These are phyloP conservation scores for Ploceus nigricollis DNA, from an alignment of 2,113 vertebrate species.

Conservation along the genomic window DNA sequence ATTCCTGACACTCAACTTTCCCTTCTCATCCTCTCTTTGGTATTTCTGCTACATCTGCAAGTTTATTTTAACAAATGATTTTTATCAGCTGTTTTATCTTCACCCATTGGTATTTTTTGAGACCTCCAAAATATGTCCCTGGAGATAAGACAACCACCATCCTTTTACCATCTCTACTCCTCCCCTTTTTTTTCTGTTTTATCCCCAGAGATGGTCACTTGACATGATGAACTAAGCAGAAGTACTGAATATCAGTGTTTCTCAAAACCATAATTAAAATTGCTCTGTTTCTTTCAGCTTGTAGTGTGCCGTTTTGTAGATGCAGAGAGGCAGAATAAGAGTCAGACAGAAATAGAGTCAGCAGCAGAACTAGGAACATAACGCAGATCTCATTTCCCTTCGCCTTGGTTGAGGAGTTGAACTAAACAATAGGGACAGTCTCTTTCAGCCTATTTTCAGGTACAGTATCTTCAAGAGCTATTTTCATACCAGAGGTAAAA, in stretches of 20 bases:
- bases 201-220: not conserved
- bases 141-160: not conserved
- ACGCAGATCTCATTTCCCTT: slow-evolving; percentile 12
- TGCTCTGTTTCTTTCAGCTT: not conserved
- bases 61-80: slow-evolving; percentile 31
- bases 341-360: not conserved
- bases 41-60: slow-evolving; percentile 22
- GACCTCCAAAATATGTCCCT: not conserved
- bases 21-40: not conserved
- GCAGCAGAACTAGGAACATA: not conserved
- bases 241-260: not conserved
- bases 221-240: not conserved
- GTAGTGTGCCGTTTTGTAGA: not conserved
- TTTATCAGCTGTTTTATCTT: slow-evolving; percentile 24
- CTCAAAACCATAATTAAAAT: not conserved
- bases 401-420: not conserved
- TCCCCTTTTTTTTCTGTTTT: not conserved
- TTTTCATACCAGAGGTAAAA: slow-evolving; percentile 45
- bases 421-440: slow-evolving; percentile 15
- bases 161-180: not conserved
- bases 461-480: not conserved
- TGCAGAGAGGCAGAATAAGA: not conserved
- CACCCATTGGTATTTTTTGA: not conserved
- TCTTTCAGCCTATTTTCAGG: slow-evolving; percentile 34
- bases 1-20: slow-evolving; percentile 30